Percentiles rank a stretch among this genome's conserved stretches.
phyloP scores from a whole-genome alignment of 2,797 vertebrate genomes.

The Girardinus metallicus region DNA sequence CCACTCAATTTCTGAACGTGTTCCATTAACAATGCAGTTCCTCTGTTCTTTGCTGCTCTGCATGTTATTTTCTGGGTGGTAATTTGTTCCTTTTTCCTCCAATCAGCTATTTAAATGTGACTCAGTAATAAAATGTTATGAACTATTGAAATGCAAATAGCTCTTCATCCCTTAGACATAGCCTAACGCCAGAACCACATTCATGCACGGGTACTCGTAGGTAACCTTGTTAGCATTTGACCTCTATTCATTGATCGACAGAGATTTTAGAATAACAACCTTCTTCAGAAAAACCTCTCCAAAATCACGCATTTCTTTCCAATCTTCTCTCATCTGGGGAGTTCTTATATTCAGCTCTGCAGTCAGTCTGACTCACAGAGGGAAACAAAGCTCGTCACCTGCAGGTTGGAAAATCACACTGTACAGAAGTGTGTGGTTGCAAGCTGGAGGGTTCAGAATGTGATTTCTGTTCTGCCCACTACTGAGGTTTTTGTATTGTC shows the following conservation, averaged over 20 bases:
- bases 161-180: not conserved
- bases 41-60: not conserved
- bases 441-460: constrained; percentile 43
- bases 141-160: constrained; percentile 49
- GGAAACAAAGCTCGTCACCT: constrained; percentile 36
- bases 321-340: constrained; percentile 41
- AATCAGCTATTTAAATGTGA: constrained; percentile 9
- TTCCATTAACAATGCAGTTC: not conserved
- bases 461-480: constrained; percentile 41
- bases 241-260: constrained; percentile 46
- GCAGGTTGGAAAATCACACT: constrained; percentile 25
- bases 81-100: constrained; percentile 6
- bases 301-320: constrained; percentile 21
- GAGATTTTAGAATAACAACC: constrained; percentile 29
- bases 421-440: constrained; percentile 31
- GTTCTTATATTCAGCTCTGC: constrained; percentile 42
- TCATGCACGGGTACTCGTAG: not conserved
- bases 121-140: constrained; percentile 2
- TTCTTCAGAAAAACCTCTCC: constrained; percentile 30
- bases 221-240: constrained; percentile 29
- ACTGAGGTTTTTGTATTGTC: constrained; percentile 33
- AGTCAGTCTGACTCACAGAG: constrained; percentile 28
- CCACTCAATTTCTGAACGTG: not conserved
- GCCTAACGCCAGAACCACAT: not conserved
- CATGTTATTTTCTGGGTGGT: not conserved